Evolutionary conservation across 2,888 invertebrate species (phyloP).

Genomic region (Andrena flavipes): DNA sequence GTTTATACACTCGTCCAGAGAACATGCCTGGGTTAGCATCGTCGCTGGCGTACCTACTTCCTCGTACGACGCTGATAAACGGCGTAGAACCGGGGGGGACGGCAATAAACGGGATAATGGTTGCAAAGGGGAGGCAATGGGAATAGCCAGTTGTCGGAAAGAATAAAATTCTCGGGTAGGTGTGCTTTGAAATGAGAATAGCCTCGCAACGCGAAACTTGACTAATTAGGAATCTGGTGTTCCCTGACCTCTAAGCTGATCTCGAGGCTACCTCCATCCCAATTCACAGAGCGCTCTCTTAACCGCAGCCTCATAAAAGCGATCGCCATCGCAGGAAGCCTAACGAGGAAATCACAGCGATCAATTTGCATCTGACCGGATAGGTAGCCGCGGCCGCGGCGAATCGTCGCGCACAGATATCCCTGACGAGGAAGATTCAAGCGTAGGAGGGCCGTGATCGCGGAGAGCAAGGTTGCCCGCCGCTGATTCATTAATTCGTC

Average conservation of each 20-base stretch:
- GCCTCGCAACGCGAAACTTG: too few species aligned
- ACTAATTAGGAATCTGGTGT: too few species aligned
- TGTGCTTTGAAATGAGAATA: background rate
- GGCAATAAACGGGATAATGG: constrained; percentile 15
- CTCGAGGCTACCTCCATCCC: too few species aligned
- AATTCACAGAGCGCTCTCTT: too few species aligned
- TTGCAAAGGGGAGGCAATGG: background rate
- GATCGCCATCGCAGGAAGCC: background rate
- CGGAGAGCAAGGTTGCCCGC: constrained; percentile 42
- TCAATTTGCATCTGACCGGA: constrained; percentile 40
- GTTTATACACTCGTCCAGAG: constrained; percentile 13
- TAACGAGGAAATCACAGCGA: constrained; percentile 15
- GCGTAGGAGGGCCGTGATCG: constrained; percentile 29
- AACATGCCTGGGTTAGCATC: constrained; percentile 16
- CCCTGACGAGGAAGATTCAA: background rate
- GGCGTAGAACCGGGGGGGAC: background rate
- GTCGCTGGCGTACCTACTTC: constrained; percentile 22
- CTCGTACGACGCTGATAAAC: constrained; percentile 41
- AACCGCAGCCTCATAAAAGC: background rate
- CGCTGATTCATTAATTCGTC: constrained; percentile 59
- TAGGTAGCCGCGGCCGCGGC: constrained; percentile 21
- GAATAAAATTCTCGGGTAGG: background rate
- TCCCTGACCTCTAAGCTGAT: too few species aligned
- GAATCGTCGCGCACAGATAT: background rate
- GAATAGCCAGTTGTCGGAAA: background rate